These are phyloP conservation scores for Philhelius pedissequus DNA, from an alignment of 2,888 invertebrate genomes.

Conservation along the genomic window DNA sequence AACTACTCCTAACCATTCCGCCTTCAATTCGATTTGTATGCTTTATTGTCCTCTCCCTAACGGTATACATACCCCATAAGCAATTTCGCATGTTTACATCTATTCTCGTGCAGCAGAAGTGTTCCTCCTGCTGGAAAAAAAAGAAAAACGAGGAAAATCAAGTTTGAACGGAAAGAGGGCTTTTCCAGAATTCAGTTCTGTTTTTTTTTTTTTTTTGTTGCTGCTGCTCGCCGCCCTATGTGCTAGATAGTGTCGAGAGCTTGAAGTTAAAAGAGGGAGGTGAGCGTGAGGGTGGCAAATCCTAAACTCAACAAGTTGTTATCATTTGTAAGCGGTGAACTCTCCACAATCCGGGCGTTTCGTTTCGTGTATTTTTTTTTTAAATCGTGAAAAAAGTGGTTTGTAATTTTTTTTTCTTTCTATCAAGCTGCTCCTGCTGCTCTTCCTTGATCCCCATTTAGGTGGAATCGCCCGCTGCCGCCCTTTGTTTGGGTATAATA, in stretches of 20 bases:
- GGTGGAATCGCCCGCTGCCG: neutral
- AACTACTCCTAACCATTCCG: neutral
- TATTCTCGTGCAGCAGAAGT: conserved; percentile 65
- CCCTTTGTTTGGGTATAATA: neutral
- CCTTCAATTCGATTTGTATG: conserved; percentile 57
- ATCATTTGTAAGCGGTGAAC: conserved; percentile 72
- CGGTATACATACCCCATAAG: conserved; percentile 14
- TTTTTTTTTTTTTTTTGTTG: conserved; percentile 14
- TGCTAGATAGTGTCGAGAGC: conserved; percentile 29
- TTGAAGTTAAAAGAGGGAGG: neutral
- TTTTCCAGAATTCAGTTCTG: conserved; percentile 65
- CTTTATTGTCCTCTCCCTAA: conserved; percentile 54
- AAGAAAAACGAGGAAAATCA: conserved; percentile 5
- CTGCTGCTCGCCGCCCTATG: conserved; percentile 29
- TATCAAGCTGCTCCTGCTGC: conserved; percentile 62
- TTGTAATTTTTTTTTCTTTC: conserved; percentile 66
- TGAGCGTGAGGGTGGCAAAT: conserved; percentile 52
- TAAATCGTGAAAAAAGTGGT: conserved; percentile 71
- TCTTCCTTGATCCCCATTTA: conserved; percentile 8
- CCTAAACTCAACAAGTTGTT: conserved; percentile 71
- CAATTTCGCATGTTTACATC: conserved; percentile 60
- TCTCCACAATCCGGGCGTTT: conserved; percentile 69
- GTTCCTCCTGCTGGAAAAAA: conserved; percentile 33
- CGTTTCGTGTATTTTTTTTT: conserved; percentile 43
- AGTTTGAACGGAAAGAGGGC: conserved; percentile 59